phyloP scores from a whole-genome alignment of 1,140 invertebrate species.

The Hesperophylax magnus region DNA sequence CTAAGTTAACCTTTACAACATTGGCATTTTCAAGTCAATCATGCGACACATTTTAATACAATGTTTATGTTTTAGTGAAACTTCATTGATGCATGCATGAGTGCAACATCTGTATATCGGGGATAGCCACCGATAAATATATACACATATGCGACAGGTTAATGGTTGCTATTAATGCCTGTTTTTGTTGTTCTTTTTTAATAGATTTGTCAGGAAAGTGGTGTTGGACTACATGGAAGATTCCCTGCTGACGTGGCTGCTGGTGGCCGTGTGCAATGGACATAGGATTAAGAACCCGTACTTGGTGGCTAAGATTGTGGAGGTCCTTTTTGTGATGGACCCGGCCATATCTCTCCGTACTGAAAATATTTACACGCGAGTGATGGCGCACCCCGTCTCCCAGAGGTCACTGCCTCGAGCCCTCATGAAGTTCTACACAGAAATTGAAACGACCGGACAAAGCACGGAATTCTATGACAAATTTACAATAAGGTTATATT shows the following conservation, averaged over 20 bases:
- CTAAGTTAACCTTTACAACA: no score
- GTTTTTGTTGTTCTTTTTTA: constrained; percentile 59
- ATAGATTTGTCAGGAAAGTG: constrained; percentile 82
- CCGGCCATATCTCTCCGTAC: constrained; percentile 83
- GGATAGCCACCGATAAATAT: no score
- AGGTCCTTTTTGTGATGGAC: constrained; percentile 94
- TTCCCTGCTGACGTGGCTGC: constrained; percentile 88
- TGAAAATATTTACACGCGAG: constrained; percentile 64
- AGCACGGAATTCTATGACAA: constrained; percentile 99
- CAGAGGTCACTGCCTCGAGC: constrained; percentile 86
- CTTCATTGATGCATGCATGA: no score
- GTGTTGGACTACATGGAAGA: constrained; percentile 86
- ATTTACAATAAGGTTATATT: constrained; percentile 88
- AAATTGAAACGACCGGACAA: constrained; percentile 97
- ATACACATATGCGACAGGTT: no score
- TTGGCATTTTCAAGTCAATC: no score
- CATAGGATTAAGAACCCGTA: constrained; percentile 96
- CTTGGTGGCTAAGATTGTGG: constrained; percentile 94
- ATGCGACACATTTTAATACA: no score
- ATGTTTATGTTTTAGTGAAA: no score
- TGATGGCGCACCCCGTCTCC: constrained; percentile 91
- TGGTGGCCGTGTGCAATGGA: constrained; percentile 91
- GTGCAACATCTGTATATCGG: no score
- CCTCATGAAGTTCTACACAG: constrained; percentile 98
- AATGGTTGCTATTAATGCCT: no score